These are phyloP conservation scores for Nesoenas mayeri DNA, from an alignment of 2,113 vertebrate species.

Conservation along the genomic window DNA sequence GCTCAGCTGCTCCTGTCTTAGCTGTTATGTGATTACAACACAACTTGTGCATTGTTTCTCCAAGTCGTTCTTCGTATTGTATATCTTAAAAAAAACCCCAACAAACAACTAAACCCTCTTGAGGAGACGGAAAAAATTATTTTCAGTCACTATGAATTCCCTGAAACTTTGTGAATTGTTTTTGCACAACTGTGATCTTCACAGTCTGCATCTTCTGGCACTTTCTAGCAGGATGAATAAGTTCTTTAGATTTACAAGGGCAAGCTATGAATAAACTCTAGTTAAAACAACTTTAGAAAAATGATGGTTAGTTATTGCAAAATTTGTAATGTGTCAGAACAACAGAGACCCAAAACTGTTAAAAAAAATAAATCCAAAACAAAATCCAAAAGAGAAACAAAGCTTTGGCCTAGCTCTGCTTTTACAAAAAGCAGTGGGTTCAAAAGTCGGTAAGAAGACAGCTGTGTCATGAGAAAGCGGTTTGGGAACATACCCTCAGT, in stretches of 20 bases:
- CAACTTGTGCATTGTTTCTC: conserved; percentile 94
- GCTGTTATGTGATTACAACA: conserved; percentile 83
- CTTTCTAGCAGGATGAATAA: neutral
- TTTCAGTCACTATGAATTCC: neutral
- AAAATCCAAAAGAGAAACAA: neutral
- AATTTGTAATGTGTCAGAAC: neutral
- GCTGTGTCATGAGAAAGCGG: neutral
- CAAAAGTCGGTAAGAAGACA: neutral
- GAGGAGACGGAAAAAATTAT: conserved; percentile 23
- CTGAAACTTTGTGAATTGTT: neutral
- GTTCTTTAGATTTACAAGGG: neutral
- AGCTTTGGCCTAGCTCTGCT: neutral
- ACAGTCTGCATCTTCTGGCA: neutral
- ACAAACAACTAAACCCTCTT: neutral
- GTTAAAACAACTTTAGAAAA: neutral
- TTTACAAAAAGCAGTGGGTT: neutral
- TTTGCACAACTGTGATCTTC: neutral
- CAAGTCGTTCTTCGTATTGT: conserved; percentile 81
- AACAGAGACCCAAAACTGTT: neutral
- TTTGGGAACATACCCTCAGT: neutral
- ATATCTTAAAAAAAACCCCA: conserved; percentile 51
- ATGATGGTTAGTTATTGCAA: neutral
- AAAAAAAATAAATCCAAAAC: neutral
- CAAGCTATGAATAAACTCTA: neutral
- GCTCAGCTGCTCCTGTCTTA: conserved; percentile 94